Evolutionary conservation across 2,113 vertebrate genomes (phyloP).

Genomic region (Paratilapia polleni): DNA sequence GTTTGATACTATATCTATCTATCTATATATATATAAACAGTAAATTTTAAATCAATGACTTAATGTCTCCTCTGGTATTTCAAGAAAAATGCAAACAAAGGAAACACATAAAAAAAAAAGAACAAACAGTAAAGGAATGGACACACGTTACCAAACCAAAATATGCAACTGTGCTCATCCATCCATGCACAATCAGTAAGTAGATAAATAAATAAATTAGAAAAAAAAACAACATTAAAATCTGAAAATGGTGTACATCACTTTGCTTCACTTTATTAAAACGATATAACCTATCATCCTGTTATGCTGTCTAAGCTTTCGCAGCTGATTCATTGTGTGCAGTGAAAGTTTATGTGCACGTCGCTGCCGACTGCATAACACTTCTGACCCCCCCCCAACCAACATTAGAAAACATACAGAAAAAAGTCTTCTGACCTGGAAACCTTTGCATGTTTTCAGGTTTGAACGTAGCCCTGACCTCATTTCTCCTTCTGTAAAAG

Average conservation of each 20-base stretch:
- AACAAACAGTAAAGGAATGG: background rate
- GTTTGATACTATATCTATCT: no score
- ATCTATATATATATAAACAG: no score
- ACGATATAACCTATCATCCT: no score
- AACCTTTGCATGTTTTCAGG: background rate
- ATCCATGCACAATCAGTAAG: background rate
- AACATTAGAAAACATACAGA: background rate
- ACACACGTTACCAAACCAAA: background rate
- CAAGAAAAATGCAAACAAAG: background rate
- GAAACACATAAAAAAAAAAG: background rate
- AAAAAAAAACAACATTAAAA: no score
- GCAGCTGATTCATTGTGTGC: background rate
- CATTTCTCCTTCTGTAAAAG: no score
- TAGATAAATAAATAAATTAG: no score
- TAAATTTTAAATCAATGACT: no score
- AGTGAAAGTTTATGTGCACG: background rate
- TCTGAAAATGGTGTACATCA: no score
- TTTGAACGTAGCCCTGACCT: background rate
- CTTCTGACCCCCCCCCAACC: background rate
- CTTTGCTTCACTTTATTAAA: no score
- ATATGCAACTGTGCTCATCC: background rate
- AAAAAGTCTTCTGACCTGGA: background rate
- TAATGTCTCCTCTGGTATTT: background rate
- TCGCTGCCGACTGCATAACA: background rate
- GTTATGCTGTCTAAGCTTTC: no score